Conservation (phyloP, 2,797 vertebrate species). For the Selene dorsalis region DNA sequence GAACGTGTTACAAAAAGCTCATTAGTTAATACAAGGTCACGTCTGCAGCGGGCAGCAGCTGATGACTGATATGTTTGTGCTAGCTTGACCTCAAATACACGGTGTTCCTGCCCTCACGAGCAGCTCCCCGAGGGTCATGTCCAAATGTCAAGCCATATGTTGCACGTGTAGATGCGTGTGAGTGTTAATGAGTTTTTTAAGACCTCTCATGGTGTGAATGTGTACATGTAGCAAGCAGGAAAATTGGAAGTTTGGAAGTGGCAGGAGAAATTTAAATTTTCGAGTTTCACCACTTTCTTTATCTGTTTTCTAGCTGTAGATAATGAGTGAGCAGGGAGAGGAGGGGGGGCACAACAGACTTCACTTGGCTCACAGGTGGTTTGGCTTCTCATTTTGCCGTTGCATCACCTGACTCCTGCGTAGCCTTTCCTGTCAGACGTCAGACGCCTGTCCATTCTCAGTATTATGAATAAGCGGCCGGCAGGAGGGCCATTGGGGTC, state of each 20-base stretch:
- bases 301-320: constrained; percentile 10
- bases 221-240: constrained; percentile 4
- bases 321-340: constrained; percentile 20
- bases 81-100: constrained; percentile 28
- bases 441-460: constrained; percentile 49
- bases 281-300: background rate
- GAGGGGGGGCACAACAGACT: constrained; percentile 14
- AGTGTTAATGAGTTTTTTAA: background rate
- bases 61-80: constrained; percentile 51
- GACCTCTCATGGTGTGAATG: constrained; percentile 13
- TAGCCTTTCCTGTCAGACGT: constrained; percentile 43
- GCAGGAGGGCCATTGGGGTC: constrained; percentile 37
- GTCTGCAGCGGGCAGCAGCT: constrained; percentile 49
- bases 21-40: constrained; percentile 45
- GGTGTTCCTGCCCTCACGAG: constrained; percentile 22
- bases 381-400: constrained; percentile 29
- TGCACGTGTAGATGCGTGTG: constrained; percentile 16
- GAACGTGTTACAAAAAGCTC: constrained; percentile 19
- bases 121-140: constrained; percentile 19
- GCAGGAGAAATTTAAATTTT: constrained; percentile 8
- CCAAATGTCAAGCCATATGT: constrained; percentile 62
- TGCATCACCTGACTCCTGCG: constrained; percentile 49
- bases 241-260: constrained; percentile 15
- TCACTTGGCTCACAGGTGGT: constrained; percentile 20
- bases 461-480: constrained; percentile 39